A percentile compares a stretch with the other conserved stretches of the same genome.
phyloP scores from a whole-genome alignment of 1,140 invertebrate species.

The Calephelis virginiensis region DNA sequence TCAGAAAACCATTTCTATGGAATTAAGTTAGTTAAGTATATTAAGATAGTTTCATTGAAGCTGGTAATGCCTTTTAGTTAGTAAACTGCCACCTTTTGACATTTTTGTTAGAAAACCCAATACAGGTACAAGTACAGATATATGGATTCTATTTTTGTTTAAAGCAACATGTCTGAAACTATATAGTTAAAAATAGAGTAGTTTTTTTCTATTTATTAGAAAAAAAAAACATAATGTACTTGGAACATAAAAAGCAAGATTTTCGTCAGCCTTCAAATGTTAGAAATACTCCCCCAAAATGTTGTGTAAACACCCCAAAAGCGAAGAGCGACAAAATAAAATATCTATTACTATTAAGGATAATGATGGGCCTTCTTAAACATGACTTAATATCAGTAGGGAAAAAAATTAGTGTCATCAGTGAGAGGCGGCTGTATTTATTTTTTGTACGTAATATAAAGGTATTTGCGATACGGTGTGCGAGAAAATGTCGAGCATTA shows the following conservation, averaged over 20 bases:
- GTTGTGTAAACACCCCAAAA: slow-evolving; percentile 65
- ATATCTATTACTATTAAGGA: slow-evolving; percentile 77
- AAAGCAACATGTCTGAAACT: no score
- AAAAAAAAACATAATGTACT: no score
- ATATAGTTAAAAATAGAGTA: no score
- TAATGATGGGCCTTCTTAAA: slow-evolving; percentile 72
- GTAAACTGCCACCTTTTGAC: no score
- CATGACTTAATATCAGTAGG: slow-evolving; percentile 76
- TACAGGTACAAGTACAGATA: no score
- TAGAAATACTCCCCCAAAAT: slow-evolving; percentile 45
- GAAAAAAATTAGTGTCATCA: slow-evolving; percentile 73
- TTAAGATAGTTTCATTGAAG: no score
- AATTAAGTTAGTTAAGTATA: no score
- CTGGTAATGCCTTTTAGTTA: no score
- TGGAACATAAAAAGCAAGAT: neutral
- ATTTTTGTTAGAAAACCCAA: no score
- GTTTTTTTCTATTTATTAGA: no score
- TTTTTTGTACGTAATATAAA: slow-evolving; percentile 48
- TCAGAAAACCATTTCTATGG: no score
- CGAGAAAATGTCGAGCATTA: slow-evolving; percentile 29
- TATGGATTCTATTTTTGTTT: no score
- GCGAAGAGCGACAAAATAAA: slow-evolving; percentile 73
- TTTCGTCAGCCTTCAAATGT: neutral
- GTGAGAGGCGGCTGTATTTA: slow-evolving; percentile 43
- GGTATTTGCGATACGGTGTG: slow-evolving; percentile 45